phyloP scores from a whole-genome alignment of 2,113 vertebrate genomes.

The Pelodiscus sinensis region DNA sequence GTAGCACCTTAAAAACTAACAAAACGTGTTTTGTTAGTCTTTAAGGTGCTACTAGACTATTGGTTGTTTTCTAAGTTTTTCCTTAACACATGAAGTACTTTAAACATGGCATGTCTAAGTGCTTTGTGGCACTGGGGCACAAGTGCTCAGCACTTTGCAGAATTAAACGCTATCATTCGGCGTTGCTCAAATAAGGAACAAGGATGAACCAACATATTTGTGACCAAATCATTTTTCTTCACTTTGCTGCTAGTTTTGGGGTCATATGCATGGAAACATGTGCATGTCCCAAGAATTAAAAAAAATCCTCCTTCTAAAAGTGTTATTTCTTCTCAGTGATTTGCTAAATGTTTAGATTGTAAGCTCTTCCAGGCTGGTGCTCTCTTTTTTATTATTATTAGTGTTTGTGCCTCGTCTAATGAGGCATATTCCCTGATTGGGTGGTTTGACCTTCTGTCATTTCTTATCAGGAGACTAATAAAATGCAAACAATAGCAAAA shows the following conservation, averaged over 20 bases:
- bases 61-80: no score
- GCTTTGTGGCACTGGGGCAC: not conserved
- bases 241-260: fast-evolving
- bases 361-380: not conserved
- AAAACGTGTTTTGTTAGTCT: no score
- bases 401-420: not conserved
- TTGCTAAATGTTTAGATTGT: not conserved
- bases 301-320: not conserved
- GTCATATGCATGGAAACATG: not conserved
- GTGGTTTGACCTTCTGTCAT: no score
- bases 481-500: not conserved
- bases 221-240: not conserved
- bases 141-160: not conserved
- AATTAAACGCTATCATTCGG: fast-evolving
- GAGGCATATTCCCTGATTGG: not conserved
- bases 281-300: not conserved
- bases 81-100: no score
- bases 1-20: no score
- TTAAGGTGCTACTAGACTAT: no score
- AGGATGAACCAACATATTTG: not conserved
- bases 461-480: not conserved
- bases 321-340: not conserved
- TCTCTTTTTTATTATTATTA: not conserved
- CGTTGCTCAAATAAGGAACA: not conserved
- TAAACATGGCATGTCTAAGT: not conserved